Evolutionary conservation across 1,140 invertebrate genomes (phyloP), one percentile per base, ranked within the genome.

Genomic region (Telenomus remus): DNA sequence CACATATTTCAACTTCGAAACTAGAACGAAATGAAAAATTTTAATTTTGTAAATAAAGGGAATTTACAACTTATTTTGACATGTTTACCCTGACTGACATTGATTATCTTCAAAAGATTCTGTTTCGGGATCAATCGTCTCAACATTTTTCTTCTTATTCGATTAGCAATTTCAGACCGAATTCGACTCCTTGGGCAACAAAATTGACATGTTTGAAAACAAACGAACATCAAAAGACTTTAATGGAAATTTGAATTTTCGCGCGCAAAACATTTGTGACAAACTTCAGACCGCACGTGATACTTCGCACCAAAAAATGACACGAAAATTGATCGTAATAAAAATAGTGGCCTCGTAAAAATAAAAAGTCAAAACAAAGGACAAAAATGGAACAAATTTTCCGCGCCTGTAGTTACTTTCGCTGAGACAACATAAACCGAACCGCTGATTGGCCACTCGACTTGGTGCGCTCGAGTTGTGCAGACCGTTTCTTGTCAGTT

Each of bases 301-400:
- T 13, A 2, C 8, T 2, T 2, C 3, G 39, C 27, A 34, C 34
- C 48, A 50, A 19, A 35, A 35, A 50, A 50, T 35, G 14, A 39
- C 34, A 53, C 1, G 15, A 14, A 53, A 53, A 53, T 53, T 53
- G 50, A 53, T 53, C 50, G 50, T 53, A 37, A 53, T 53, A 37
- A 53, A 56, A 46, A 19, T 13, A 15, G 1, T 14, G 14, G 3
- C 15, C n/a, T 43, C 9, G 19, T 27, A 39, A 39, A 39, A 39
- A 44, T 11, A 2, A 44, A 12, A 13, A 44, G 13, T n/a, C n/a
- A 44, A 12, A 44, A 44, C 3, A n/a, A 46, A 43, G 13, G 34
- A 12, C 50, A 37, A 56, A 27, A 43, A 42, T n/a, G 43, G 11
- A 43, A 43, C 13, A 54, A 12, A 14, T 43, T 19, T 11, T 42